phyloP scores from a whole-genome alignment of 2,797 vertebrate genomes.

The Onychomys leucogaster region DNA sequence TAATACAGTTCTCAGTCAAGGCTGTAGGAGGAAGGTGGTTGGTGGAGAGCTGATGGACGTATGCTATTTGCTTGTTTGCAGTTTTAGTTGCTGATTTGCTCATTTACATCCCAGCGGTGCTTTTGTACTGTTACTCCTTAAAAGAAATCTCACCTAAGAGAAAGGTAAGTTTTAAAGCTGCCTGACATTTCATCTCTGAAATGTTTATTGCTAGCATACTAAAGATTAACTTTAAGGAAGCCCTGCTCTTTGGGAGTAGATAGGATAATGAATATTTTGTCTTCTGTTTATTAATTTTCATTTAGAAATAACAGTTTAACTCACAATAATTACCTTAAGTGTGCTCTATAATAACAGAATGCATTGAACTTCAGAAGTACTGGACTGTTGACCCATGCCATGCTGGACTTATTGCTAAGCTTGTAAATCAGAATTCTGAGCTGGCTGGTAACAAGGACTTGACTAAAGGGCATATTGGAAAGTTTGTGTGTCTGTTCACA shows the following conservation, averaged over 20 bases:
- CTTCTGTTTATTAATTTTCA: conserved; percentile 60
- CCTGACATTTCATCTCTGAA: conserved; percentile 41
- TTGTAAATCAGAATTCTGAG: conserved; percentile 24
- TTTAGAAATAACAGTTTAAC: conserved; percentile 63
- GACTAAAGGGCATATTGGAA: not conserved
- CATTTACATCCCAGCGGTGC: conserved; percentile 95
- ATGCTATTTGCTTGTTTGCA: conserved; percentile 84
- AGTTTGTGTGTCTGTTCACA: not conserved
- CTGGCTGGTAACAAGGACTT: not conserved
- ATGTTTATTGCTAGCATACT: conserved; percentile 14
- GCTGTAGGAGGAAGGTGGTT: not conserved
- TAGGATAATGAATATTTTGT: not conserved
- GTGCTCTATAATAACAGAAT: conserved; percentile 42
- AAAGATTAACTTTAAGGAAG: not conserved
- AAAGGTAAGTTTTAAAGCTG: conserved; percentile 89
- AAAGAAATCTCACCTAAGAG: conserved; percentile 92
- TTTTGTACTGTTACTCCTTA: conserved; percentile 94
- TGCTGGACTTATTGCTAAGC: conserved; percentile 30
- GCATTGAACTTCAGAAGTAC: conserved; percentile 25
- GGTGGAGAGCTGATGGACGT: not conserved
- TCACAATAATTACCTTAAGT: conserved; percentile 52
- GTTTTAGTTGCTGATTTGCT: conserved; percentile 95
- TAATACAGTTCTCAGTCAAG: not conserved
- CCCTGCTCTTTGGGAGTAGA: not conserved
- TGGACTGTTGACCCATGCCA: conserved; percentile 11